Evolutionary conservation across 2,797 vertebrate species (phyloP).

Genomic region (Tolypeutes matacus): DNA sequence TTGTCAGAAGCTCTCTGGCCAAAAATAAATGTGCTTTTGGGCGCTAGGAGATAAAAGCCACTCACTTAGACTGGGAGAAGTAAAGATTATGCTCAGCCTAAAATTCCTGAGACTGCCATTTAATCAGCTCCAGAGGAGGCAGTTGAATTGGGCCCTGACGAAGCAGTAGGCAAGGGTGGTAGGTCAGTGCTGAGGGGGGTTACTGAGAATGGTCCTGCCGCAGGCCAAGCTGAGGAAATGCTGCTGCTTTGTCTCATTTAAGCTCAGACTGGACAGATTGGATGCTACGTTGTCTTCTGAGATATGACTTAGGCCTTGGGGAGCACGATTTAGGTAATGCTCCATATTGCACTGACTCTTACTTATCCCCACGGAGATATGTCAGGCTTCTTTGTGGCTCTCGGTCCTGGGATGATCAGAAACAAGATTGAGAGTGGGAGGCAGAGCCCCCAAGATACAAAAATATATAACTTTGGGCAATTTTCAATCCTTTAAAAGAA

Average conservation of each 20-base stretch:
- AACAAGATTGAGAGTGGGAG: background rate
- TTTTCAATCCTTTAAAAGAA: background rate
- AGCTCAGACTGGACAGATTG: background rate
- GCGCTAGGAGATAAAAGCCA: background rate
- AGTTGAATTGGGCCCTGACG: too few relatives aligned
- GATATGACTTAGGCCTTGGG: background rate
- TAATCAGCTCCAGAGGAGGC: background rate
- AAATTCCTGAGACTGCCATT: background rate
- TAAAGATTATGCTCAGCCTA: slow-evolving; percentile 74
- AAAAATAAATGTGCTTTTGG: background rate
- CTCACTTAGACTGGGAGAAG: background rate
- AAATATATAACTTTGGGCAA: background rate
- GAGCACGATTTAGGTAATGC: background rate
- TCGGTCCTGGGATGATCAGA: background rate
- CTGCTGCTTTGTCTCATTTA: rapidly evolving
- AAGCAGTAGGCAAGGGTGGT: rapidly evolving
- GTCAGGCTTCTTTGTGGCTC: background rate
- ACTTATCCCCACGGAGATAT: background rate
- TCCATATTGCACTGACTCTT: background rate
- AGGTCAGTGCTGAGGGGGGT: rapidly evolving
- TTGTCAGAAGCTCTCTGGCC: slow-evolving; percentile 34
- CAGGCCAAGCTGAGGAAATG: too few relatives aligned
- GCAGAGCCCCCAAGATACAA: background rate
- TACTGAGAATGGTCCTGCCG: rapidly evolving
- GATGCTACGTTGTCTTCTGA: background rate